A percentile compares a stretch with the other conserved stretches of the same genome.
Evolutionary conservation across 2,888 invertebrate genomes (phyloP).

Genomic region (Yponomeuta plumbellus): DNA sequence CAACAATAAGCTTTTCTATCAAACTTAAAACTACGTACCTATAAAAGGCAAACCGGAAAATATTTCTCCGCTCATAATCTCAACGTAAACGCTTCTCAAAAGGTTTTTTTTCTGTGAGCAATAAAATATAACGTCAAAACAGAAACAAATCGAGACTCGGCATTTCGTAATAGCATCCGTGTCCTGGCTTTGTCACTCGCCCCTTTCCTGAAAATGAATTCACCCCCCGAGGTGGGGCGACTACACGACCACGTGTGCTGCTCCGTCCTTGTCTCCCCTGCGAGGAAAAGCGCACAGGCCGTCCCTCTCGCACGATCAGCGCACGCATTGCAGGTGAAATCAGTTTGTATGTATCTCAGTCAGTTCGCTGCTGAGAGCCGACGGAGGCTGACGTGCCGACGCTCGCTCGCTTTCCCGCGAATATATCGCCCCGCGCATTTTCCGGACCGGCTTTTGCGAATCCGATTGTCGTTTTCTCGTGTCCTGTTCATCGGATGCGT

Average conservation of each 20-base stretch:
- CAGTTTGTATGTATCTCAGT: slow-evolving; percentile 35
- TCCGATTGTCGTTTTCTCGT: slow-evolving; percentile 1
- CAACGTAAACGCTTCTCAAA: no score
- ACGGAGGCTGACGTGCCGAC: slow-evolving; percentile 50
- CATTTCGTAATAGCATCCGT: slow-evolving; percentile 32
- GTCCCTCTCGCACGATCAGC: slow-evolving; percentile 45
- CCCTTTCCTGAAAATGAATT: slow-evolving; percentile 63
- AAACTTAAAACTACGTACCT: no score
- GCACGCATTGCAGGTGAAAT: slow-evolving; percentile 74
- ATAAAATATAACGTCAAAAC: no score
- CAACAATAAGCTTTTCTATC: no score
- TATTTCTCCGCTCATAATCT: no score
- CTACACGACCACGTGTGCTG: slow-evolving; percentile 56
- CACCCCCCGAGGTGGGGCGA: slow-evolving; percentile 46
- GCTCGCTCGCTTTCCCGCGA: slow-evolving; percentile 57
- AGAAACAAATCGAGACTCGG: no score
- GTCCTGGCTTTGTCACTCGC: slow-evolving; percentile 51
- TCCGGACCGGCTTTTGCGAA: slow-evolving; percentile 9
- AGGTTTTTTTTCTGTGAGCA: no score
- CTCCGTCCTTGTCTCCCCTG: slow-evolving; percentile 38
- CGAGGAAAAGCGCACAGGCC: slow-evolving; percentile 20
- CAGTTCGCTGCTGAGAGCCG: slow-evolving; percentile 53
- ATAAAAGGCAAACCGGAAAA: no score
- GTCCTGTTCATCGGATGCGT: slow-evolving; percentile 18
- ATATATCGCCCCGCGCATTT: slow-evolving; percentile 46